Evolutionary conservation across 2,888 invertebrate genomes (phyloP).

Genomic region (Ormyrus rosae): DNA sequence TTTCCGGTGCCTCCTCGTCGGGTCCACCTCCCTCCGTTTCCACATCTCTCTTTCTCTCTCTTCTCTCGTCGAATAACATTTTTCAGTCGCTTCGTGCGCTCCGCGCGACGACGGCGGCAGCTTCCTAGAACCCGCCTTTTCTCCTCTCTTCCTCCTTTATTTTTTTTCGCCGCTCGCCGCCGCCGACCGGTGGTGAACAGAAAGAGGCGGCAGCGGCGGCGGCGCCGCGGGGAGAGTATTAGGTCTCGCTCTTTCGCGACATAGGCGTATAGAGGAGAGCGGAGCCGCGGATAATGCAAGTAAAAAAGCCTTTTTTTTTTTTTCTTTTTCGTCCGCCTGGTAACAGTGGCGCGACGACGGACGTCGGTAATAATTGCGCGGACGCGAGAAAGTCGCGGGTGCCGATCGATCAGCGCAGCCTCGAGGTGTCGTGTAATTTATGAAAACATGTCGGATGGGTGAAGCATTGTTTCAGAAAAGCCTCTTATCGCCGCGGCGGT

Average conservation of each 20-base stretch:
- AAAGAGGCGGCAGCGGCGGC: constrained; percentile 45
- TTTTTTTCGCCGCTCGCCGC: constrained; percentile 1
- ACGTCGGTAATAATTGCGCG: background rate
- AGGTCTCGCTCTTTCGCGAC: constrained; percentile 32
- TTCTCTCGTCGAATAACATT: constrained; percentile 51
- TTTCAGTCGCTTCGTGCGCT: constrained; percentile 37
- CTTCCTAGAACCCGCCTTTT: constrained; percentile 55
- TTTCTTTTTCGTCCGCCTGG: background rate
- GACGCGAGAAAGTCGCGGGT: background rate
- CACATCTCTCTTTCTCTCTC: constrained; percentile 17
- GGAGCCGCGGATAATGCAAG: constrained; percentile 20
- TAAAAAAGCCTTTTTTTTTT: constrained; percentile 27
- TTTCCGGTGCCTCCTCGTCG: background rate
- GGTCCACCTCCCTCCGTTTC: no score
- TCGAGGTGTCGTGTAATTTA: no score
- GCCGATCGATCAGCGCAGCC: background rate
- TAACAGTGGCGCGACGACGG: background rate
- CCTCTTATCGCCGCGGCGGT: background rate
- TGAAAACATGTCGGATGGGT: no score
- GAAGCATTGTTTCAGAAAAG: constrained; percentile 21
- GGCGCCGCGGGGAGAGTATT: constrained; percentile 23
- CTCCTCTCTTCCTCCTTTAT: constrained; percentile 27
- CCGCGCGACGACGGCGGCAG: constrained; percentile 11
- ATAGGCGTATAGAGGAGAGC: background rate
- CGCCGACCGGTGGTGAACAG: constrained; percentile 35